Evolutionary conservation across 2,888 invertebrate genomes (phyloP), one percentile per base, ranked within the genome.

Genomic region (Tachina fera): DNA sequence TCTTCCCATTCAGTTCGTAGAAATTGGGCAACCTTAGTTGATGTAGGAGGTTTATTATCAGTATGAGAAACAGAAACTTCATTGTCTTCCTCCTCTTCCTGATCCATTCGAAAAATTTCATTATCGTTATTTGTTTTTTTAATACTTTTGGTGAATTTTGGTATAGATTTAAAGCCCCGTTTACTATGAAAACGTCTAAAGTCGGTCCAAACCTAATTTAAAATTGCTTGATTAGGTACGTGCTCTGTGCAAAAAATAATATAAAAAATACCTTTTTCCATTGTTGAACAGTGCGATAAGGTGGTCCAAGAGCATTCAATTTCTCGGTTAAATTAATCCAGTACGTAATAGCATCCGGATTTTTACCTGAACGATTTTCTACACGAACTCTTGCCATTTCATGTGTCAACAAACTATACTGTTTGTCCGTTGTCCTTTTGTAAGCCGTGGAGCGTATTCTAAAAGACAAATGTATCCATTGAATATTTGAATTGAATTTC

Each of bases 211-310:
- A 86, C 86, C 86, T 86, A 4, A 19, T 19, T n/a, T 51, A 16
- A 51, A 63, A 9, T 31, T 2, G 11, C 22, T 58, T 47, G 16
- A 47, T 58, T 58, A 31, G 31, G 31, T 3, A 71, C 11, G 0
- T 31, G 31, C 19, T 58, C 6, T 58, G 8, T 8, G 3, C 2
- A 45, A 41, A 0, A 39, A 1, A 0, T 19, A 5, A 75, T 45
- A 31, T 49, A 6, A 14, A 63, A 60, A 61, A 19, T 79, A 83
- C 86, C 75, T 86, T 86, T 83, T 86, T 86, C 86, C 86, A 86
- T 71, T 86, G 83, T 53, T 70, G 71, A 19, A 83, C 71, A 11
- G 74, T 79, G 5, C 86, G 86, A 43, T 75, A 79, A 8, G 86
- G 86, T 72, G 85, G 85, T 16, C 86, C 86, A 19, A 86, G 47